Evolutionary conservation across 2,797 vertebrate genomes (phyloP), one percentile per base, ranked within the genome.

Genomic region (Oreochromis grahami): DNA sequence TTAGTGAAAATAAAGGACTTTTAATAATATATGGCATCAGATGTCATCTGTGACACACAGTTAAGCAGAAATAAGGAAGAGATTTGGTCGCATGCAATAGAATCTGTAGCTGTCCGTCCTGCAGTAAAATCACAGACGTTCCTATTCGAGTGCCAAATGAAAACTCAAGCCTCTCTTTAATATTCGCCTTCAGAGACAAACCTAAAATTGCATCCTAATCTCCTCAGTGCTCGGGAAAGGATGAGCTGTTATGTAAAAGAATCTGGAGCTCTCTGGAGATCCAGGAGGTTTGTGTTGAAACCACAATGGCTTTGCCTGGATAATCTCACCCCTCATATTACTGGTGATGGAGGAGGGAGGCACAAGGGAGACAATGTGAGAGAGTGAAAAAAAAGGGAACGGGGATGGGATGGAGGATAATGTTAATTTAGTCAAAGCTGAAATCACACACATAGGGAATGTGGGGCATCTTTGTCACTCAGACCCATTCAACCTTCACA

Each of bases 241-340:
- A 88, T 88, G 81, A 87, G 83, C 79, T 80, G 79, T 91, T 89
- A 81, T 80, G 76, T 83, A 82, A 83, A 84, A 85, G 38, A 88
- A 88, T 83, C 56, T 45, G 60, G 32, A 76, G 36, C 78, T 68
- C 86, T 83, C 74, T 43, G 43, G 84, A 84, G 86, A 86, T 79
- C 52, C 34, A 8, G 14, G 65, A 55, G 78, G 77, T 86, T 87
- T 77, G 80, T 58, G 41, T 58, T 83, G 74, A 76, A 86, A 38
- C 53, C 83, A 55, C 56, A 56, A 77, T 36, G 34, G 74, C 72
- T 82, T 77, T 81, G 81, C 60, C 34, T 13, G 55, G 29, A 83
- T 86, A 81, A 83, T 79, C 84, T 78, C 41, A 0, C 48, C 53
- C 24, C 15, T 79, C 48, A 3, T 79, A 72, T 58, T 34, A 76